Conservation (phyloP, 2,888 invertebrate genomes). For the Eupithecia vulgata region DNA sequence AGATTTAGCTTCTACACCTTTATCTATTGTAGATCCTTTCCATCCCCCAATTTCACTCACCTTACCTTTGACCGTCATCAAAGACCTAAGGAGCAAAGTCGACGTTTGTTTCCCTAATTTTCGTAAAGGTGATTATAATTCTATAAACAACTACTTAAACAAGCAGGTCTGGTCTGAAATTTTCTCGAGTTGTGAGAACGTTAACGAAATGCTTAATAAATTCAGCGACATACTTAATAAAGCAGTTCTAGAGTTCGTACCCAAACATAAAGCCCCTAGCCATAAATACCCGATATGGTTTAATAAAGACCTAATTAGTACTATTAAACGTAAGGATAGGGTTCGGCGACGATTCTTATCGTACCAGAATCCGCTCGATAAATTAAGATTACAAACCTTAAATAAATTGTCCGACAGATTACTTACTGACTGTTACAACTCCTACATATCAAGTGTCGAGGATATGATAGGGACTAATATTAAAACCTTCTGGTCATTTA, state of each 20-base stretch:
- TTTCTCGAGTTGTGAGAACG: background rate
- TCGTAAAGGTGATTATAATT: background rate
- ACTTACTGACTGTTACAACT: too few species aligned
- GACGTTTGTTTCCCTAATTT: background rate
- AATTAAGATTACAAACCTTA: background rate
- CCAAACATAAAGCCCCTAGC: background rate
- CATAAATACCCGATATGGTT: background rate
- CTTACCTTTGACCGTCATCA: background rate
- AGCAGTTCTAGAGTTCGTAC: background rate
- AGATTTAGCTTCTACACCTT: background rate
- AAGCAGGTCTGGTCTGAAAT: background rate
- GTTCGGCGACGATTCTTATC: background rate
- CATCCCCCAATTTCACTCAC: background rate
- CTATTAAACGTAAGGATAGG: background rate
- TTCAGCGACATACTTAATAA: background rate
- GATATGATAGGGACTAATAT: too few species aligned
- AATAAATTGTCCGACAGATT: too few species aligned
- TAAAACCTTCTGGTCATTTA: too few species aligned
- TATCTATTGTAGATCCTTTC: background rate
- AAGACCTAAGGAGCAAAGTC: background rate
- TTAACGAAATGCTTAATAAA: background rate
- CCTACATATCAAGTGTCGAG: too few species aligned
- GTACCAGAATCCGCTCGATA: background rate
- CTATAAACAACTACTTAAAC: background rate
- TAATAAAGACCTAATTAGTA: background rate